These are phyloP conservation scores for Muschampia plurimacula DNA, from an alignment of 2,888 invertebrate genomes.

Conservation along the genomic window DNA sequence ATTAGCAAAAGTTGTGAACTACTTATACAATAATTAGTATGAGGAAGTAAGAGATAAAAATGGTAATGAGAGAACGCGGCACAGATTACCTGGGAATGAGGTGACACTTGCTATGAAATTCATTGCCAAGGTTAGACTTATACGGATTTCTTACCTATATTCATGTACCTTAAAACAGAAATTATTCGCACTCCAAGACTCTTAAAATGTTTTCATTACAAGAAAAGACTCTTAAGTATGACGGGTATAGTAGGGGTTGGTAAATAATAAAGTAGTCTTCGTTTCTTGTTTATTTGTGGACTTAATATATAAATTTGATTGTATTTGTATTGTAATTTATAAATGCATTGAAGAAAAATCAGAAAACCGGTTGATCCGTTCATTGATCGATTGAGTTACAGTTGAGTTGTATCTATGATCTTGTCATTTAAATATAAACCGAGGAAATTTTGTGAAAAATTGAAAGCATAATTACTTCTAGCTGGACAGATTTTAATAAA, in stretches of 20 bases:
- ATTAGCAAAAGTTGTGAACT: slow-evolving; percentile 11
- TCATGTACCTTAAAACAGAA: not conserved
- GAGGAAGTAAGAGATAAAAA: slow-evolving; percentile 32
- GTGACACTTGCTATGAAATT: slow-evolving; percentile 45
- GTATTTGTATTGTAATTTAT: too few species aligned
- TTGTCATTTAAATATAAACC: too few species aligned
- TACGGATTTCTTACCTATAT: slow-evolving; percentile 16
- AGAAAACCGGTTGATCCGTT: too few species aligned
- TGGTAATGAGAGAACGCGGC: slow-evolving; percentile 33
- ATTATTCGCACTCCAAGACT: not conserved
- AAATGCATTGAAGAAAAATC: too few species aligned
- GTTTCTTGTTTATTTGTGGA: too few species aligned
- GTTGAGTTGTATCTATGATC: too few species aligned
- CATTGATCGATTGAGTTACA: too few species aligned
- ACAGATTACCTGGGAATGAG: slow-evolving; percentile 44
- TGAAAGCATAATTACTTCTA: not conserved
- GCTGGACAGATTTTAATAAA: not conserved
- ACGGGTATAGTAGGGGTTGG: too few species aligned
- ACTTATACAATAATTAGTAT: slow-evolving; percentile 24
- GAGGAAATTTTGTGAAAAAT: too few species aligned
- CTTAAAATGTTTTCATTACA: not conserved
- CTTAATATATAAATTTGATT: too few species aligned
- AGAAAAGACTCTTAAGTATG: not conserved
- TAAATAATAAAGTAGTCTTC: too few species aligned
- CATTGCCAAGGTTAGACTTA: slow-evolving; percentile 62